phyloP scores from a whole-genome alignment of 2,888 invertebrate genomes.

The Limenitis camilla region DNA sequence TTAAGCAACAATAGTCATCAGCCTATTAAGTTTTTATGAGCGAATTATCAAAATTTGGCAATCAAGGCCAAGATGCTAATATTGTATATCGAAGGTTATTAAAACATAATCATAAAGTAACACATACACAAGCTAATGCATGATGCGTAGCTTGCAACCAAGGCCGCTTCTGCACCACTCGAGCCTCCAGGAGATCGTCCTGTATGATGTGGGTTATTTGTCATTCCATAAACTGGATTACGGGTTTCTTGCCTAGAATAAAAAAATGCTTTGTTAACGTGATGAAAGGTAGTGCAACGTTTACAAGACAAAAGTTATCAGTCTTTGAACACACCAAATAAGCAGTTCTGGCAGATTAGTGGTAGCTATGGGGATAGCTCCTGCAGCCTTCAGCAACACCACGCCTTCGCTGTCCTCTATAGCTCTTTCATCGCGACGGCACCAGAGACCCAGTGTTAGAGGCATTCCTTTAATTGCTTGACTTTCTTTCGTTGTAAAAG shows the following conservation, averaged over 20 bases:
- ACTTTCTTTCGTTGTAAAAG: conserved; percentile 94
- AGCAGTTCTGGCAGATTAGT: conserved; percentile 95
- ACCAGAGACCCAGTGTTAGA: conserved; percentile 79
- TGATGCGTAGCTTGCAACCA: conserved; percentile 86
- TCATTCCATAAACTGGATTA: conserved; percentile 91
- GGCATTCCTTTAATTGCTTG: conserved; percentile 85
- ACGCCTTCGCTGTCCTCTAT: conserved; percentile 86
- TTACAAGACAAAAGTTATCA: background rate
- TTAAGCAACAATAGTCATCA: no score
- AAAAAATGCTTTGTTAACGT: no score
- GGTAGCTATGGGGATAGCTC: conserved; percentile 88
- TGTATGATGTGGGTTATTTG: conserved; percentile 93
- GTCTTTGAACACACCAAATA: conserved; percentile 77
- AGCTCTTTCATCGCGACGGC: conserved; percentile 77
- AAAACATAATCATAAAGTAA: background rate
- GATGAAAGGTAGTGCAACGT: no score
- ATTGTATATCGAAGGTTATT: no score
- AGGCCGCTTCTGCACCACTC: conserved; percentile 88
- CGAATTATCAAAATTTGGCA: no score
- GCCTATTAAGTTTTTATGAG: no score
- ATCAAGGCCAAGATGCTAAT: no score
- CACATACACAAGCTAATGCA: conserved; percentile 85
- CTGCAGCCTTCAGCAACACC: conserved; percentile 81
- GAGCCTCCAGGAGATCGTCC: conserved; percentile 92
- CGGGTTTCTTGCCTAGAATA: conserved; percentile 82